These are phyloP conservation scores for Brassicogethes aeneus DNA, from an alignment of 2,888 invertebrate species.

Conservation along the genomic window DNA sequence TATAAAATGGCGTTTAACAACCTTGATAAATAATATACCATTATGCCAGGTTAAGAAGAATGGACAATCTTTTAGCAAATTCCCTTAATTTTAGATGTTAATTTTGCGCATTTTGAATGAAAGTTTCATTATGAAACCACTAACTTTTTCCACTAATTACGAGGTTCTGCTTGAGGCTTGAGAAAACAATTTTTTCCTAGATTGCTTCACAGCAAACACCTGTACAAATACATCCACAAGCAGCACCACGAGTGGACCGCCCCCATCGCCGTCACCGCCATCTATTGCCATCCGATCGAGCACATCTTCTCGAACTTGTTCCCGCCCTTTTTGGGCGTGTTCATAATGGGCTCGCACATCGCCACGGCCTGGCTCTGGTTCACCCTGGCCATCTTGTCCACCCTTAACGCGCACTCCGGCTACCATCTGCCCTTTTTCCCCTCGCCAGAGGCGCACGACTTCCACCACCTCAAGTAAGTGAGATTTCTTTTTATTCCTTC, in stretches of 20 bases:
- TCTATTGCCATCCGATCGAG: slow-evolving; percentile 72
- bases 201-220: slow-evolving; percentile 59
- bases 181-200: slow-evolving; percentile 44
- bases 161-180: too few relatives aligned
- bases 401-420: slow-evolving; percentile 75
- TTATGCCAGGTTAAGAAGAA: too few relatives aligned
- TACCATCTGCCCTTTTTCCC: slow-evolving; percentile 81
- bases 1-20: too few relatives aligned
- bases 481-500: not conserved
- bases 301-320: slow-evolving; percentile 70
- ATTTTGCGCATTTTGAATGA: too few relatives aligned
- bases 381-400: slow-evolving; percentile 64
- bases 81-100: too few relatives aligned
- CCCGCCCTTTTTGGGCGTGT: slow-evolving; percentile 67
- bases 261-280: slow-evolving; percentile 71
- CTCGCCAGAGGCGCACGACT: slow-evolving; percentile 80
- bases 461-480: slow-evolving; percentile 73
- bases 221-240: slow-evolving; percentile 79
- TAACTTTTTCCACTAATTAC: too few relatives aligned
- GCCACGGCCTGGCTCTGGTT: slow-evolving; percentile 74
- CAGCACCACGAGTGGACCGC: slow-evolving; percentile 85
- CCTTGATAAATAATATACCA: too few relatives aligned
- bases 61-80: too few relatives aligned
- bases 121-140: too few relatives aligned
- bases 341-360: slow-evolving; percentile 67